A percentile compares a stretch with the other conserved stretches of the same genome.
phyloP scores from a whole-genome alignment of 37 sponge, comb jelly and placozoan genomes.

The Sycon ciliatum region DNA sequence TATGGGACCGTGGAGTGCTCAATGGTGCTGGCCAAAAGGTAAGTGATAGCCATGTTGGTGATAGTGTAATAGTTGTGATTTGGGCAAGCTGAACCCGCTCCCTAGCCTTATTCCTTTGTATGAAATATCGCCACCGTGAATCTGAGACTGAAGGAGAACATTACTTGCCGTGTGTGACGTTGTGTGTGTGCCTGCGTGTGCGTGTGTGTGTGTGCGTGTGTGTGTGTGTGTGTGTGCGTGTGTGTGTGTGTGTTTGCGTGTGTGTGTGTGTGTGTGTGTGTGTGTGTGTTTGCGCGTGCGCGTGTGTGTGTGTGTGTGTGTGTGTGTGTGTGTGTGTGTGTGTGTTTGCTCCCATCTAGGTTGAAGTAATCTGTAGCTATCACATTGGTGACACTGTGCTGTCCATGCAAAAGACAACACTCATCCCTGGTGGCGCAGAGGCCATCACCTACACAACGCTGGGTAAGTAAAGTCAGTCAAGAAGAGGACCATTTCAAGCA shows the following conservation, averaged over 20 bases:
- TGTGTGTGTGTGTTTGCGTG: not conserved
- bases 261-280: not conserved
- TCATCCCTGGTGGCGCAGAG: conserved; percentile 97
- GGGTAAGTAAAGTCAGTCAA: conserved; percentile 16
- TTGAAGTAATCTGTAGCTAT: conserved; percentile 59
- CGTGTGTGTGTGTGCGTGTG: too few relatives aligned
- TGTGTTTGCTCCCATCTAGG: not conserved
- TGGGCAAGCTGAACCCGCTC: too few relatives aligned
- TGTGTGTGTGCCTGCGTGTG: too few relatives aligned
- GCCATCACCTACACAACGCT: conserved; percentile 85
- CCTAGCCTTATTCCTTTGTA: too few relatives aligned
- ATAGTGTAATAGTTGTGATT: too few relatives aligned
- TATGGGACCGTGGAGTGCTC: conserved; percentile 93
- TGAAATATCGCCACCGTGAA: too few relatives aligned
- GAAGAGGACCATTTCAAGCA: not conserved
- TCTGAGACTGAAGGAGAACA: too few relatives aligned
- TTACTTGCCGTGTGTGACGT: too few relatives aligned
- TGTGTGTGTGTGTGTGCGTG: conserved; percentile 1
- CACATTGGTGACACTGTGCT: conserved; percentile 85
- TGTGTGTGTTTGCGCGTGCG: not conserved
- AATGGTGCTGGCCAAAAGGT: conserved; percentile 96
- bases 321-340: not conserved
- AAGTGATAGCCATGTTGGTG: too few relatives aligned
- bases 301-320: not conserved
- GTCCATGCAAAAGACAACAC: conserved; percentile 76